These are phyloP conservation scores for Drosophila erecta DNA, from an alignment of 1,140 invertebrate genomes.

Conservation along the genomic window DNA sequence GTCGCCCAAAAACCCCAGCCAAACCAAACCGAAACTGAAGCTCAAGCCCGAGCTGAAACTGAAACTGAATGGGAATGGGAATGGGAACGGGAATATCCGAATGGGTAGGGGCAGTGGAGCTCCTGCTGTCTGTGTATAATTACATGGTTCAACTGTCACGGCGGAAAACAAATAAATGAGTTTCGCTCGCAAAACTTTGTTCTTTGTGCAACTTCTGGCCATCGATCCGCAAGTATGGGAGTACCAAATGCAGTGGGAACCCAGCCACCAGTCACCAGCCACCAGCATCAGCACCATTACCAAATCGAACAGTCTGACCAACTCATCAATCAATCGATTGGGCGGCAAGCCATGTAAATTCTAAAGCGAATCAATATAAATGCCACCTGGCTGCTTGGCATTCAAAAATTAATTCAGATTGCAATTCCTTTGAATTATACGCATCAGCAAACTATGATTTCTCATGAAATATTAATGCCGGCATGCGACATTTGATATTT, in stretches of 20 bases:
- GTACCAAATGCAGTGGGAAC: not conserved
- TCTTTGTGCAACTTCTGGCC: slow-evolving; percentile 39
- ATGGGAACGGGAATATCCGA: not conserved
- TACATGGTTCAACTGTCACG: slow-evolving; percentile 81
- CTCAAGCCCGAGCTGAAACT: slow-evolving; percentile 1
- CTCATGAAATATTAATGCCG: slow-evolving; percentile 81
- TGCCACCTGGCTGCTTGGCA: slow-evolving; percentile 31
- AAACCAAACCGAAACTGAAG: too few species aligned
- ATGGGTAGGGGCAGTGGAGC: not conserved
- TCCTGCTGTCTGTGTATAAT: slow-evolving; percentile 76
- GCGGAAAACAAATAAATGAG: slow-evolving; percentile 81
- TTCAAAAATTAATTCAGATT: slow-evolving; percentile 81
- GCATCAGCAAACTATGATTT: slow-evolving; percentile 83
- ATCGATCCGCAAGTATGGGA: slow-evolving; percentile 51
- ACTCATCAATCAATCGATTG: slow-evolving; percentile 47
- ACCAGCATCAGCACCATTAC: not conserved
- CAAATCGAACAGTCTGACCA: slow-evolving; percentile 21
- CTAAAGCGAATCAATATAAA: slow-evolving; percentile 45
- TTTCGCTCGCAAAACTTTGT: slow-evolving; percentile 66
- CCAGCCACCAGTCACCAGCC: too few species aligned
- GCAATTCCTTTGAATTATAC: slow-evolving; percentile 83
- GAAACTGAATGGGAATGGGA: slow-evolving; percentile 24
- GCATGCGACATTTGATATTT: slow-evolving; percentile 81
- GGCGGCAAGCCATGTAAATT: slow-evolving; percentile 41
- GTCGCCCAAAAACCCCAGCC: slow-evolving; percentile 27